Conservation (phyloP, 2,797 vertebrate species). For the Danionella dracula region DNA sequence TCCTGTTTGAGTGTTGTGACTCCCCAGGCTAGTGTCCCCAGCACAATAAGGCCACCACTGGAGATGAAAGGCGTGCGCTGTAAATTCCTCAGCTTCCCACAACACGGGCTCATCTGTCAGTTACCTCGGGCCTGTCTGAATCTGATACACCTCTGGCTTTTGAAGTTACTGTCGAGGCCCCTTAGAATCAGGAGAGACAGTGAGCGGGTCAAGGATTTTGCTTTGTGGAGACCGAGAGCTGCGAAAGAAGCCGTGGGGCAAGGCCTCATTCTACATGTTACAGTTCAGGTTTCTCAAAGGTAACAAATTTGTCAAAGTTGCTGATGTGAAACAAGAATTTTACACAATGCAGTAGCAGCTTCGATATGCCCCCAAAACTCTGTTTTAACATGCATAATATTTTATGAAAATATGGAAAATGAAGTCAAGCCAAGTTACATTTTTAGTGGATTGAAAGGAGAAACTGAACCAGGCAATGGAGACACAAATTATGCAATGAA, state of each 20-base stretch:
- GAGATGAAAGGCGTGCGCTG: slow-evolving; percentile 74
- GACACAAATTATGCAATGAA: too few species aligned
- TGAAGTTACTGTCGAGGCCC: slow-evolving; percentile 57
- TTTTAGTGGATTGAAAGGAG: neutral
- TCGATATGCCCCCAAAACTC: too few species aligned
- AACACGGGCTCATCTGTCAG: slow-evolving; percentile 69
- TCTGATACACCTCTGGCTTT: slow-evolving; percentile 71
- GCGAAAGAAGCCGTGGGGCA: neutral
- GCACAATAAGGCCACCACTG: slow-evolving; percentile 66
- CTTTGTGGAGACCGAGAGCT: neutral
- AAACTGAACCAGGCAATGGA: too few species aligned
- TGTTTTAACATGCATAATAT: neutral
- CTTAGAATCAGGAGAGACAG: slow-evolving; percentile 1
- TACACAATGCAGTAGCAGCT: neutral
- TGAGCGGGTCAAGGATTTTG: slow-evolving; percentile 19
- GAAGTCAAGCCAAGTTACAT: neutral
- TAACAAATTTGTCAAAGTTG: neutral
- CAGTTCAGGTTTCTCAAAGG: neutral
- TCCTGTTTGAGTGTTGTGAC: slow-evolving; percentile 65
- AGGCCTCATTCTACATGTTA: neutral
- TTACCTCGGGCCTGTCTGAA: slow-evolving; percentile 63
- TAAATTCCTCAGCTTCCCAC: slow-evolving; percentile 75
- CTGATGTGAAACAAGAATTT: neutral
- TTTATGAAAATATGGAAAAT: neutral
- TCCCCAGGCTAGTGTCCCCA: slow-evolving; percentile 36